These are phyloP conservation scores for Meghimatium bilineatum DNA, from an alignment of 2,888 invertebrate species.

Conservation along the genomic window DNA sequence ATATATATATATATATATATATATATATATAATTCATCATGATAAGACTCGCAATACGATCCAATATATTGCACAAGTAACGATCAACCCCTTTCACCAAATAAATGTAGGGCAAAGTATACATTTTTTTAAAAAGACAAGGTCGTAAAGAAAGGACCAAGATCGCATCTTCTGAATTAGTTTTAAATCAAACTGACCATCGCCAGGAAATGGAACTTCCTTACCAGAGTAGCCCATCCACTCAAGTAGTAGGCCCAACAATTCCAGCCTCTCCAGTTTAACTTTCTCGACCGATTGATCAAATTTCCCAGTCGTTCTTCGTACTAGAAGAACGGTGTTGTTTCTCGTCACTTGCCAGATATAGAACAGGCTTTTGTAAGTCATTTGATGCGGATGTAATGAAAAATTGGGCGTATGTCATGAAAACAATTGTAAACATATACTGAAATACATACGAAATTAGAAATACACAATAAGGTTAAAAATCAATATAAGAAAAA, in stretches of 20 bases:
- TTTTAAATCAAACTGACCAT: background rate
- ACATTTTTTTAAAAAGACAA: background rate
- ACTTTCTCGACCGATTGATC: background rate
- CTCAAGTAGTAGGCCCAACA: background rate
- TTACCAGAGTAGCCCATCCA: background rate
- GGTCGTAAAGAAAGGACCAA: background rate
- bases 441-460: no score
- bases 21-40: background rate
- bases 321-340: background rate
- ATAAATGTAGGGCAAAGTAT: background rate
- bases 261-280: background rate
- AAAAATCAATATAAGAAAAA: no score
- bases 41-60: no score
- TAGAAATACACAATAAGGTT: no score
- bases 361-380: background rate
- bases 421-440: no score
- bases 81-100: no score
- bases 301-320: background rate
- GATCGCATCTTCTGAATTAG: no score
- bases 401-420: no score
- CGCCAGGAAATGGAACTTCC: constrained; percentile 15
- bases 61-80: no score
- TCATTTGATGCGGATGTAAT: no score
- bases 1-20: background rate
- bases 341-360: background rate